Conservation (phyloP, 2,888 invertebrate species). For the Calliscelio sp. region DNA sequence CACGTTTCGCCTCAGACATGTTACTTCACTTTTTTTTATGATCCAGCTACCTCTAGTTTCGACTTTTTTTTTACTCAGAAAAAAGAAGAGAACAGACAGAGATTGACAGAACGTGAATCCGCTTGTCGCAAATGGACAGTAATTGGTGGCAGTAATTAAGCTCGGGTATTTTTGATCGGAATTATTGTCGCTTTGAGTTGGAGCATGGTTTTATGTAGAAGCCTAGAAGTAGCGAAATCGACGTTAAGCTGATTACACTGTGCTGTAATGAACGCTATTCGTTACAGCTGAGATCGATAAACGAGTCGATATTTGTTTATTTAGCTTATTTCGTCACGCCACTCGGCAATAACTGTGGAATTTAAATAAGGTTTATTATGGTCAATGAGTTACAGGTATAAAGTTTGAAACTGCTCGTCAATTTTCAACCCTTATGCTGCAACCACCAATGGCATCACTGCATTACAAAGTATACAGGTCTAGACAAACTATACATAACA, state of each 20-base stretch:
- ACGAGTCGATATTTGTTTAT: constrained; percentile 44
- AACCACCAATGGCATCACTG: no score
- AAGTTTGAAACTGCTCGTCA: no score
- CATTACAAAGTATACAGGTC: no score
- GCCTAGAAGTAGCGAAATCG: constrained; percentile 45
- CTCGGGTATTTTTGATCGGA: neutral
- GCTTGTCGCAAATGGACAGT: neutral
- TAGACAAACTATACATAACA: no score
- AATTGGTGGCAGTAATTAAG: no score
- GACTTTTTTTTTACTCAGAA: no score
- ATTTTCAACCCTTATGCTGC: no score
- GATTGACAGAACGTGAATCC: no score
- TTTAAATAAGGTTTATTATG: constrained; percentile 14
- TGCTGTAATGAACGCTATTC: constrained; percentile 29
- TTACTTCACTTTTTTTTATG: no score
- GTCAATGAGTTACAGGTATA: constrained; percentile 7
- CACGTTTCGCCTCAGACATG: no score
- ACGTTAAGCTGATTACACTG: constrained; percentile 46
- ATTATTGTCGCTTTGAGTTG: neutral
- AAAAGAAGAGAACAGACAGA: no score
- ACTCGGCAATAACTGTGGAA: constrained; percentile 5
- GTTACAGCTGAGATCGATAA: constrained; percentile 34
- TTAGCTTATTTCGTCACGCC: constrained; percentile 34
- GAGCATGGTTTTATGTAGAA: constrained; percentile 34
- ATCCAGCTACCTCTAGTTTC: no score